Evolutionary conservation across 2,797 vertebrate species (phyloP).

Genomic region (Crax fasciolata): DNA sequence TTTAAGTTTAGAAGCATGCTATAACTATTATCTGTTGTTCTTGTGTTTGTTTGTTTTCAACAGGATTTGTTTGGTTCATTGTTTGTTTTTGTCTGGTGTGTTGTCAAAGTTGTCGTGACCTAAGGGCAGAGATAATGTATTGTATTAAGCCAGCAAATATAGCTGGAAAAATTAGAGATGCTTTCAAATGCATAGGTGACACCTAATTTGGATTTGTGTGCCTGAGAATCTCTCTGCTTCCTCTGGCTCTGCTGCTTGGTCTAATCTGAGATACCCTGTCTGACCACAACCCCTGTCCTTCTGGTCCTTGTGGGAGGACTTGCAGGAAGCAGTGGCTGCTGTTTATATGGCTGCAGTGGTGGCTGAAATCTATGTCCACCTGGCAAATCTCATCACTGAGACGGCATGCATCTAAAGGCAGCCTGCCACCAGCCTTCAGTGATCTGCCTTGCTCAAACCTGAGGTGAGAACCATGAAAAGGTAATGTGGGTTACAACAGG

Average conservation of each 20-base stretch:
- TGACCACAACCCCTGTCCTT: background rate
- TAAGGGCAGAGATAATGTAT: background rate
- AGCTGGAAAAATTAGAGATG: background rate
- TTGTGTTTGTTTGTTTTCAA: background rate
- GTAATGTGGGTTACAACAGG: background rate
- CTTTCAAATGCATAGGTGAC: background rate
- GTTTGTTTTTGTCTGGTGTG: background rate
- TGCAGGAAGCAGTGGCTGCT: constrained; percentile 88
- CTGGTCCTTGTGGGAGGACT: constrained; percentile 73
- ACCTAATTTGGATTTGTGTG: background rate
- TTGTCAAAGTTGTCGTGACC: background rate
- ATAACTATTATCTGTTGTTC: background rate
- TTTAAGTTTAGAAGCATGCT: background rate
- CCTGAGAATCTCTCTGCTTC: background rate
- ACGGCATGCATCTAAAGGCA: constrained; percentile 90
- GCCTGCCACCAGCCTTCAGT: constrained; percentile 84
- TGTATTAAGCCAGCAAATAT: background rate
- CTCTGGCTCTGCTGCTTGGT: background rate
- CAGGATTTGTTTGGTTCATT: background rate
- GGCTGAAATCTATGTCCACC: constrained; percentile 85
- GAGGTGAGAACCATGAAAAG: constrained; percentile 51
- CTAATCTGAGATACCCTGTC: background rate
- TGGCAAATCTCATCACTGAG: constrained; percentile 89
- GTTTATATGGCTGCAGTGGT: constrained; percentile 88
- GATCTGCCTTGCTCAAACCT: constrained; percentile 81